Evolutionary conservation across 2,888 invertebrate species (phyloP).

Genomic region (Phaedon cochleariae): DNA sequence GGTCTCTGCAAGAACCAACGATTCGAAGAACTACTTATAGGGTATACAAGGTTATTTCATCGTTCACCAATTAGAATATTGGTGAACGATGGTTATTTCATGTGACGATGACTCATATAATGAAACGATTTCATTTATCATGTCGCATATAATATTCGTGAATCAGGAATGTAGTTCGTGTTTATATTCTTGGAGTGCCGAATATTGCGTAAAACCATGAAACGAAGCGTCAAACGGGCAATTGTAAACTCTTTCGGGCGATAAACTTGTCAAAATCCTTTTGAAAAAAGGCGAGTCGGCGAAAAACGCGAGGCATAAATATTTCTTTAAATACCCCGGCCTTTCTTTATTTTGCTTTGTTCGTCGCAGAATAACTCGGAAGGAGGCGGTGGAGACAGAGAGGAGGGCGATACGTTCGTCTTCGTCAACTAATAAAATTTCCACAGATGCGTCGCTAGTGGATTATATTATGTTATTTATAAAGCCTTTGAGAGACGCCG

Average conservation of each 20-base stretch:
- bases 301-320: constrained; percentile 20
- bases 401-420: no score
- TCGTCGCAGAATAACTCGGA: no score
- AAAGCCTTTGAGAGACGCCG: constrained; percentile 54
- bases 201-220: neutral
- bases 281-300: constrained; percentile 16
- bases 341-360: constrained; percentile 22
- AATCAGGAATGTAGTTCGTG: neutral
- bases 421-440: constrained; percentile 60
- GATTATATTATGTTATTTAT: constrained; percentile 61
- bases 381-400: no score
- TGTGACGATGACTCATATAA: no score
- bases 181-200: neutral
- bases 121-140: no score
- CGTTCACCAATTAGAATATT: no score
- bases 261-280: neutral
- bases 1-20: no score
- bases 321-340: constrained; percentile 22
- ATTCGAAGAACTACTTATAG: no score
- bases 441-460: constrained; percentile 58
- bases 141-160: no score
- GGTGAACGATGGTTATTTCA: no score
- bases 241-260: neutral
- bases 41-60: no score
- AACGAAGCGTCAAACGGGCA: neutral